Percentiles rank a stretch among this genome's conserved stretches.
phyloP scores from a whole-genome alignment of 1,140 invertebrate species.

The Tigriopus japonicus region DNA sequence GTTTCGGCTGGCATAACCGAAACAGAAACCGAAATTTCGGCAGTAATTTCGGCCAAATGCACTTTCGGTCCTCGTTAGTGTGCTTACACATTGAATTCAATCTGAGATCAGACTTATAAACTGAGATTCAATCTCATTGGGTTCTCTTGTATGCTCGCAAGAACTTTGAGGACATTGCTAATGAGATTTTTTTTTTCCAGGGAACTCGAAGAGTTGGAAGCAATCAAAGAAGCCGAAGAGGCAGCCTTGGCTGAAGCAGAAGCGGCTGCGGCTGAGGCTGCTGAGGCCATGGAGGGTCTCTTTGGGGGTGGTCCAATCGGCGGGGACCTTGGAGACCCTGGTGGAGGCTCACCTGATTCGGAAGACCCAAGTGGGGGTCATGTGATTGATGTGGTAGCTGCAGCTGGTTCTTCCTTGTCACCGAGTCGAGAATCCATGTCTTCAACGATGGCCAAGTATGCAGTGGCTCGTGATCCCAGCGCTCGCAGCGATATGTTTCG shows the following conservation, averaged over 20 bases:
- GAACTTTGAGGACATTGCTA: no score
- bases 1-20: no score
- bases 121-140: no score
- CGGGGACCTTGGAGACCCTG: slow-evolving; percentile 17
- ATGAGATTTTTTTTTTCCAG: not conserved
- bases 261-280: slow-evolving; percentile 27
- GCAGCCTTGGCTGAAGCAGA: slow-evolving; percentile 56
- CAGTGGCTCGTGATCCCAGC: slow-evolving; percentile 50
- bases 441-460: slow-evolving; percentile 36
- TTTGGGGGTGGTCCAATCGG: slow-evolving; percentile 30
- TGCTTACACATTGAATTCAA: no score
- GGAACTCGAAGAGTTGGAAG: slow-evolving; percentile 14
- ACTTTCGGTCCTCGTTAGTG: no score
- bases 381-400: slow-evolving; percentile 19
- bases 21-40: no score
- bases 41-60: not conserved
- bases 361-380: not conserved
- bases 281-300: slow-evolving; percentile 19
- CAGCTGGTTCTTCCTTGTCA: slow-evolving; percentile 20
- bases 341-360: slow-evolving; percentile 16
- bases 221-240: slow-evolving; percentile 31
- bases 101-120: no score
- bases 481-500: slow-evolving; percentile 47
- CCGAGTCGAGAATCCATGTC: slow-evolving; percentile 18
- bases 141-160: no score